Base-by-base conservation (phyloP, 2,888 invertebrate genomes). In the Drosophila koepferae region DNA sequence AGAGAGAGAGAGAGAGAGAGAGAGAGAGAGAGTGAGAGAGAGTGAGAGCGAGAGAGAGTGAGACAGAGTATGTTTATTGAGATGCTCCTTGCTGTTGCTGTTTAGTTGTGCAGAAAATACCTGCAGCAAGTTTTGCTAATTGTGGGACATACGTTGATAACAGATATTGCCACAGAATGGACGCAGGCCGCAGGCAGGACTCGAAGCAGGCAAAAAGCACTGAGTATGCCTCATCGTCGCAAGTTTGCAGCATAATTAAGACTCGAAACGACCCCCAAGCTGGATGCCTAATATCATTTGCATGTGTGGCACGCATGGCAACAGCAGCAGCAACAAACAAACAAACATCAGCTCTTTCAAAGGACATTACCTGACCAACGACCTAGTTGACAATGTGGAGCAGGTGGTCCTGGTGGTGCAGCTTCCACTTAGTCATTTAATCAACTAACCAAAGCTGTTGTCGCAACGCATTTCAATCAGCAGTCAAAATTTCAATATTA, bases 191-290 rank as follows among this genome's bases (percentile, higher is more conserved):
- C 34, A 56, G 68, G 59, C 63, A 43, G 18, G 20, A 59, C 44
- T 49, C 31, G 28, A 4, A 16, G 41, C 53, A 54, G 3, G 56
- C 41, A 43, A 44, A 9, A n/a, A 41, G 48, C 53, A 46, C 36
- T 51, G 38, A 40, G 62, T 56, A 34, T 54, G 40, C 7, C n/a
- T 31, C 20, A 56, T 44, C 60, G 66, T 48, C 73, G 70, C 80
- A 80, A 80, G 84, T 76, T 86, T 85, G 85, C 70, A 82, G 86
- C 81, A 85, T 86, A 86, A 86, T 86, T 86, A 86, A 86, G 72
- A 73, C 81, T 55, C 67, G 74, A 76, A 77, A 81, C 67, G 86
- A n/a, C 81, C 85, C 54, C 58, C 49, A 43, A 65, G 81, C 68
- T 60, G 55, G 54, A 51, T 59, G 55, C 59, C 74, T 70, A 81